Base-by-base conservation (phyloP, 23 tunicate genomes). In the Diplosoma virens region DNA sequence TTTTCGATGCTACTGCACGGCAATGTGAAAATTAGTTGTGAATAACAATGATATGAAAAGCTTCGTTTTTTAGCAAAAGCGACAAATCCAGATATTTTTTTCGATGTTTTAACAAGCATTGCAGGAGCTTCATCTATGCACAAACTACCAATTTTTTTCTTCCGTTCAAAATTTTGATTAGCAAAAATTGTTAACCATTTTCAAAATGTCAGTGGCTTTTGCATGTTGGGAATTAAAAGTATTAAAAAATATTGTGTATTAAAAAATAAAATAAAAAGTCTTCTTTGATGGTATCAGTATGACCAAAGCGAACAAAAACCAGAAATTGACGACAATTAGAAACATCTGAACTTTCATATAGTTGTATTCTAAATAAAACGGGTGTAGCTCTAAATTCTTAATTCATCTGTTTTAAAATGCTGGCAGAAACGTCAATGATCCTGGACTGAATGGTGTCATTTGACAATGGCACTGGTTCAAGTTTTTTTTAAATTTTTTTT, bases 401-500 rank as follows among this genome's bases (percentile, higher is more conserved):
- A n/a, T n/a, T n/a, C n/a, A n/a, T n/a, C n/a, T n/a, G n/a, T n/a
- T n/a, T n/a, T n/a, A n/a, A n/a, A n/a, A n/a, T n/a, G n/a, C n/a
- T n/a, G n/a, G n/a, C n/a, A n/a, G n/a, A n/a, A n/a, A n/a, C n/a
- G n/a, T n/a, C 71, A 65, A 30, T 65, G 71, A 65, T 65, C 28
- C 71, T 65, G 71, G 71, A 65, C 18, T 30, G 14, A 28, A 65
- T 28, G 71, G 7, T 27, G 71, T 65, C 36, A 65, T 65, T 65
- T 28, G 71, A 65, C 71, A 65, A 65, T 25, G 71, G 71, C 71
- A 65, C 71, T 28, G 37, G 28, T 65, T 65, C 71, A 58, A 65
- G 36, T 65, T 65, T 25, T 9, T 65, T n/a, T n/a, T n/a, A n/a
- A n/a, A n/a, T n/a, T n/a, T n/a, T n/a, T n/a, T 65, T 30, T 65